Evolutionary conservation across 1,140 invertebrate species (phyloP).

Genomic region (Drosophila baimaii): DNA sequence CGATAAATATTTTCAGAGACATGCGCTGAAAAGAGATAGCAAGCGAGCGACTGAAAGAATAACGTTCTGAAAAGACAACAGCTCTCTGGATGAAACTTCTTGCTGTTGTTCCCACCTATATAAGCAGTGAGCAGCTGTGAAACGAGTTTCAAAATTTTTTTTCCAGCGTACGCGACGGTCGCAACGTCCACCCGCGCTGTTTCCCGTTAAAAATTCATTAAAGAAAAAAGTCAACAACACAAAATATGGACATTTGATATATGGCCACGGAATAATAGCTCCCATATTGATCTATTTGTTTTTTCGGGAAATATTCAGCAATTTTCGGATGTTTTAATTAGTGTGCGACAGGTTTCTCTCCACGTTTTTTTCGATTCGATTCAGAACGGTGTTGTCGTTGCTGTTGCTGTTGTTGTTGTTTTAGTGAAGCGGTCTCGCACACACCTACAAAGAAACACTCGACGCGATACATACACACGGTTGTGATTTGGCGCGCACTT

Average conservation of each 20-base stretch:
- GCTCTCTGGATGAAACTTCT: too few species aligned
- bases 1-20: too few species aligned
- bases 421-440: conserved; percentile 44
- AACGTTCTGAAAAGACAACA: too few species aligned
- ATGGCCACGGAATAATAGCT: conserved; percentile 4
- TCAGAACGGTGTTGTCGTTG: conserved; percentile 35
- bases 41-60: too few species aligned
- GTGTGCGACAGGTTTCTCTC: conserved; percentile 31
- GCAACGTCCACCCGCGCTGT: conserved; percentile 21
- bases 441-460: conserved; percentile 46
- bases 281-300: conserved; percentile 26
- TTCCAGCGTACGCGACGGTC: background rate
- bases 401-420: conserved; percentile 44
- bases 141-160: conserved; percentile 1
- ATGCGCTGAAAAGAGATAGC: too few species aligned
- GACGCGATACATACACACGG: conserved; percentile 66
- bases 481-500: conserved; percentile 76
- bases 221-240: conserved; percentile 25
- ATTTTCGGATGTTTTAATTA: conserved; percentile 19
- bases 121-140: conserved; percentile 1
- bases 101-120: too few species aligned
- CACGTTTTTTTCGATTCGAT: conserved; percentile 36
- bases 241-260: conserved; percentile 32
- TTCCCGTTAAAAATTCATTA: conserved; percentile 6
- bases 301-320: conserved; percentile 14